Conservation (phyloP, 2,797 vertebrate genomes). For the Lates japonicus region DNA sequence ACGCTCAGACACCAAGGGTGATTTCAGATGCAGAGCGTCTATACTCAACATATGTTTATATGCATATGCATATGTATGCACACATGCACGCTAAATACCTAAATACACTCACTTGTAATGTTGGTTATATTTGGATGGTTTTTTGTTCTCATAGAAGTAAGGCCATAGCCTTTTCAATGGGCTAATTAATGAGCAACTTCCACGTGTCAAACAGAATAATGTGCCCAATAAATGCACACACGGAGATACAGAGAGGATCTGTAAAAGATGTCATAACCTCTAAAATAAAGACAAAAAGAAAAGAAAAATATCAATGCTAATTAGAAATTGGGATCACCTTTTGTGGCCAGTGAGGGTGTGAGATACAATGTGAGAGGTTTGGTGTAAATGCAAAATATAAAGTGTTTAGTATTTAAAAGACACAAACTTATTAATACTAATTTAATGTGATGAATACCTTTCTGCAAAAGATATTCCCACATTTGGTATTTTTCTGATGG, state of each 20-base stretch:
- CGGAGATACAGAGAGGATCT: neutral
- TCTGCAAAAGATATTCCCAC: neutral
- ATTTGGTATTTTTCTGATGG: constrained; percentile 14
- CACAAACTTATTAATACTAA: no score
- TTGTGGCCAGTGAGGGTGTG: no score
- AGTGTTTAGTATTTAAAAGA: neutral
- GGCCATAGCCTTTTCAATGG: neutral
- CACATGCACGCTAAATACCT: neutral
- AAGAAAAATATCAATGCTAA: neutral
- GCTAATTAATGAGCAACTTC: constrained; percentile 11
- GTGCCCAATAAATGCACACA: neutral
- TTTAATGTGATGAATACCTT: neutral
- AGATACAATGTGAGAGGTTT: constrained; percentile 4
- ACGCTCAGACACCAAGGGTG: constrained; percentile 25
- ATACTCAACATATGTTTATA: neutral
- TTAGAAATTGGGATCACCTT: constrained; percentile 1
- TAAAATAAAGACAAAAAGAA: neutral
- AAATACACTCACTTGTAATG: constrained; percentile 13
- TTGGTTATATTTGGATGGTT: neutral
- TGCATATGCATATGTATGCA: neutral
- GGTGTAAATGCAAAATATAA: neutral
- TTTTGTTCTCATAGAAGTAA: neutral
- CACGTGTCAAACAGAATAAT: neutral
- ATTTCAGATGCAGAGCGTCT: constrained; percentile 27
- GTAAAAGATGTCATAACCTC: constrained; percentile 1